Evolutionary conservation across 2,888 invertebrate genomes (phyloP).

Genomic region (Andrena dorsata): DNA sequence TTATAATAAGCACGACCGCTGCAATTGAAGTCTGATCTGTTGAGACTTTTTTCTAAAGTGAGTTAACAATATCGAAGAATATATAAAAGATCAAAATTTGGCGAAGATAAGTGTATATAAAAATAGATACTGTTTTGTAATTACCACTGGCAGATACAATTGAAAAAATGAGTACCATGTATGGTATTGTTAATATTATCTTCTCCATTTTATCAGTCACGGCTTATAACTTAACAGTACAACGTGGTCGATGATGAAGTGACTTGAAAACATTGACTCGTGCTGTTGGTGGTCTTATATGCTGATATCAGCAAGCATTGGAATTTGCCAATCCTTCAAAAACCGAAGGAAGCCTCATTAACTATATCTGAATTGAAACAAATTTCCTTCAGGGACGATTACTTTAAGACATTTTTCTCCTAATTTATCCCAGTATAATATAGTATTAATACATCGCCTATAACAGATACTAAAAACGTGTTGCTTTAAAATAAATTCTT

Average conservation of each 20-base stretch:
- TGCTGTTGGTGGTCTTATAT: background rate
- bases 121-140: background rate
- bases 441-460: background rate
- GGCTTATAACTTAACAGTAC: background rate
- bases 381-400: too few relatives aligned
- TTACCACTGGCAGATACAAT: conserved; percentile 46
- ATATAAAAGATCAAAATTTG: background rate
- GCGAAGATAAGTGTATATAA: too few relatives aligned
- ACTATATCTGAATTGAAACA: background rate
- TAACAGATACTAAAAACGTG: background rate
- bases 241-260: background rate
- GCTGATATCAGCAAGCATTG: conserved; percentile 28
- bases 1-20: conserved; percentile 84
- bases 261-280: background rate
- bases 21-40: conserved; percentile 80
- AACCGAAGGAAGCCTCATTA: background rate
- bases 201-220: conserved; percentile 16
- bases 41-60: conserved; percentile 56
- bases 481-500: too few relatives aligned
- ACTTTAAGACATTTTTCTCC: too few relatives aligned
- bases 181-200: conserved; percentile 7
- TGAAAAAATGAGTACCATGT: background rate
- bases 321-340: conserved; percentile 24
- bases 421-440: background rate
- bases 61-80: too few relatives aligned